Evolutionary conservation across 2,113 vertebrate genomes (phyloP).

Genomic region (Syrmaticus mikado): DNA sequence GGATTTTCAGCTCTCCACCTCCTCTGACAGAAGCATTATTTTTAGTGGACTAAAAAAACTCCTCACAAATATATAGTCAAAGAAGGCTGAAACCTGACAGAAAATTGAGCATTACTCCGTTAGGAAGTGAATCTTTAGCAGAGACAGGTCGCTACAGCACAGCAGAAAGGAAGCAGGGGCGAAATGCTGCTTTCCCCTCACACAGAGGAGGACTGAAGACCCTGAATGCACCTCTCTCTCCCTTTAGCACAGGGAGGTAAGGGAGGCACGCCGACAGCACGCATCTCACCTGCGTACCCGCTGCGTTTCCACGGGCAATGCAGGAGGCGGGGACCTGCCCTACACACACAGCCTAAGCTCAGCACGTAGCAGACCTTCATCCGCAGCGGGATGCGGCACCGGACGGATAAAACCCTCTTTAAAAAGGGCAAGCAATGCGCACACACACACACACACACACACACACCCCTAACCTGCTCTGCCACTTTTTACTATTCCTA

Average conservation of each 20-base stretch:
- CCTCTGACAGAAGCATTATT: background rate
- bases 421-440: accelerated
- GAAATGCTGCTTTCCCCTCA: background rate
- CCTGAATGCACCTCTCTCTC: background rate
- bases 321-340: background rate
- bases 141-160: background rate
- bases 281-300: too few relatives aligned
- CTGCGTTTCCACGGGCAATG: too few relatives aligned
- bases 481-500: background rate
- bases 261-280: too few relatives aligned
- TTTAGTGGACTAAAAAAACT: background rate
- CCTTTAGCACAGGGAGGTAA: background rate
- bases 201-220: too few relatives aligned
- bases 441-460: too few relatives aligned
- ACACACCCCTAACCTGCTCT: background rate
- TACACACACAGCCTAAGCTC: background rate
- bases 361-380: background rate
- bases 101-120: background rate
- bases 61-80: background rate
- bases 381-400: accelerated
- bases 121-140: background rate
- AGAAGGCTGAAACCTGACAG: background rate
- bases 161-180: background rate
- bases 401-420: background rate
- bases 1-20: background rate